Base-by-base conservation (phyloP, 2,797 vertebrate species). In the Platalea minor region DNA sequence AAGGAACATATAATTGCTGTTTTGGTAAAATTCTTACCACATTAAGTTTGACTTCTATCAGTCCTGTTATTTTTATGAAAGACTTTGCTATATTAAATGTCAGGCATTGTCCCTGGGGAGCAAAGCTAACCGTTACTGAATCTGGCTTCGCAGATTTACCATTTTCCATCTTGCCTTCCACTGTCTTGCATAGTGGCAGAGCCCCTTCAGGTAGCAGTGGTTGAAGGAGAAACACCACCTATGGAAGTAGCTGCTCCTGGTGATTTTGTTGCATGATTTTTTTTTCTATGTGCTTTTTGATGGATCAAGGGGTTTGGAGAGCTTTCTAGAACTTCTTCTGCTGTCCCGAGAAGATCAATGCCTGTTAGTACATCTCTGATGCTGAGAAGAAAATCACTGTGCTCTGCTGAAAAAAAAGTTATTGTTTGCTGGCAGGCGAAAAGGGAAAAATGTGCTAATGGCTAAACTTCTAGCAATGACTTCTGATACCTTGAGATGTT, bases 1-100 rank as follows among this genome's bases (percentile, higher is more conserved):
- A 88, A 85, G 85, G 88, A 97, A 97, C 78, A 39, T 67, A n/a
- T 95, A 95, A 97, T 97, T 95, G 87, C 91, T 96, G 53, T 96
- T 96, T 95, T 92, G 94, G 90, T 95, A 74, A 96, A 97, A 94
- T 83, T 94, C 94, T 95, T 94, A 94, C 96, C 70, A 67, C 37
- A 43, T 95, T 45, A 69, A 83, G 70, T 95, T 95, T 93, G 74
- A 86, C 69, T 92, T 87, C 65, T 72, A 56, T 92, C 78, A 69
- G 33, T 65, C 39, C 41, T 81, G 88, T 89, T 89, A 75, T 84
- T 94, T 82, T 91, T 83, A 26, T 89, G 92, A 76, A 78, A 94
- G 73, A 1, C 76, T 91, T 85, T 67, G 72, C 70, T 88, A 3
- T 88, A 11, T 69, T 63, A 78, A 63, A n/a, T 83, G 81, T 41